Base-by-base conservation (phyloP, 2,888 invertebrate species). In the Cheilosia urbana region DNA sequence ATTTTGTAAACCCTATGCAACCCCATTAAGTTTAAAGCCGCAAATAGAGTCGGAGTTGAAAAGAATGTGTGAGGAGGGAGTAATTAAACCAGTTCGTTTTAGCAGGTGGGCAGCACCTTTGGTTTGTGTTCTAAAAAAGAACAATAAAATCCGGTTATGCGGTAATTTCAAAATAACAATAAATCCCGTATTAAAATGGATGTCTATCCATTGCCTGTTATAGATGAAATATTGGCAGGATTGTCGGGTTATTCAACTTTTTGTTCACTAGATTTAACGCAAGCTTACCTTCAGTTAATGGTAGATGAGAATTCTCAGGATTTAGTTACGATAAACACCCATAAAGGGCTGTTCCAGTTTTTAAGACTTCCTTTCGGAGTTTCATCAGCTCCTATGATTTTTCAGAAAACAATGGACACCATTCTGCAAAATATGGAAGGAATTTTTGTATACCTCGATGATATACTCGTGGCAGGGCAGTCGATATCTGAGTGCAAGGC, bases 11-110 rank as follows among this genome's bases (percentile, higher is more conserved):
- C 47, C 68, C 4, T 73, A 83, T 78, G 19, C 71, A 21, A 60
- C 53, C 15, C 71, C 72, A 19, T 42, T 55, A 40, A 76, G 58
- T 66, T 66, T 77, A 30, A 82, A 24, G 15, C n/a, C 34, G 34
- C 37, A 49, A n/a, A 79, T 79, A 6, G 83, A 84, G 40, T 19
- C 27, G 15, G 78, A 78, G 30, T 30, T 42, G n/a, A 24, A 15
- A 5, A 40, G 30, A 37, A 78, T 79, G 75, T 71, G 79, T 62
- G 42, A 79, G 0, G 60, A 79, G 17, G 78, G 65, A 15, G 58
- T 78, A 58, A 84, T 84, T 47, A 30, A 77, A 34, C 63, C 83
- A n/a, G 57, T 84, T n/a, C 83, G 69, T 19, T 75, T n/a, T n/a
- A n/a, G n/a, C n/a, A n/a, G n/a, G n/a, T n/a, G n/a, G n/a, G n/a